These are phyloP conservation scores for Sacculina carcini DNA, from an alignment of 2,888 invertebrate species.

Conservation along the genomic window DNA sequence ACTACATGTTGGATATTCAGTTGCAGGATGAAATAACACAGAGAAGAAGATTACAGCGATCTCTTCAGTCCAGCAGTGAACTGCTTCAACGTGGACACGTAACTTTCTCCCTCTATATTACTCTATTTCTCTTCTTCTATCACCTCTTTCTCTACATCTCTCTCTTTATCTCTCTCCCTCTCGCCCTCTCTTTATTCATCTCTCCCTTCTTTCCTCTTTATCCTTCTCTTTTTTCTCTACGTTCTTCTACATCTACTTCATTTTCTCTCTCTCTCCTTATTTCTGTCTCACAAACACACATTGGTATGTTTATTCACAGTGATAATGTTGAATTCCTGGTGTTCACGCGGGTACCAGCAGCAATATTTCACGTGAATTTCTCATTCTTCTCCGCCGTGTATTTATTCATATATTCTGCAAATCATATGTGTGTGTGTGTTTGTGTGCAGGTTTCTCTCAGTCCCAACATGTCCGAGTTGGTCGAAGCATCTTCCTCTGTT, in stretches of 20 bases:
- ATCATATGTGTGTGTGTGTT: background rate
- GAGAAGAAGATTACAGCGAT: slow-evolving; percentile 41
- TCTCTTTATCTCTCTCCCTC: background rate
- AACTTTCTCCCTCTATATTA: too few species aligned
- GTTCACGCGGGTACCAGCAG: too few species aligned
- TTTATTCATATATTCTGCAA: background rate
- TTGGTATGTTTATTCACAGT: too few species aligned
- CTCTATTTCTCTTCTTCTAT: too few species aligned
- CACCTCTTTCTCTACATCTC: background rate
- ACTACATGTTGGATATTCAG: slow-evolving; percentile 44
- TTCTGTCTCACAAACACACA: background rate
- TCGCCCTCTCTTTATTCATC: background rate
- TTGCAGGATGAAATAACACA: slow-evolving; percentile 47
- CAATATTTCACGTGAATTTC: too few species aligned
- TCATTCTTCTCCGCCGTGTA: background rate
- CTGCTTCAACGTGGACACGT: background rate
- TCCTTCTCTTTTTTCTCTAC: too few species aligned
- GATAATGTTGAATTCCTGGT: too few species aligned
- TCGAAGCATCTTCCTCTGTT: background rate
- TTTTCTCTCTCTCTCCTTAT: background rate
- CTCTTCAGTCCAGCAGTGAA: slow-evolving; percentile 22
- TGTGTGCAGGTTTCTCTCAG: background rate
- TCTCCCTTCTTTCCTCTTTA: background rate
- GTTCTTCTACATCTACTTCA: background rate
- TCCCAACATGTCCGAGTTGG: slow-evolving; percentile 4